Evolutionary conservation across 1,140 invertebrate genomes (phyloP).

Genomic region (Aphis gossypii): DNA sequence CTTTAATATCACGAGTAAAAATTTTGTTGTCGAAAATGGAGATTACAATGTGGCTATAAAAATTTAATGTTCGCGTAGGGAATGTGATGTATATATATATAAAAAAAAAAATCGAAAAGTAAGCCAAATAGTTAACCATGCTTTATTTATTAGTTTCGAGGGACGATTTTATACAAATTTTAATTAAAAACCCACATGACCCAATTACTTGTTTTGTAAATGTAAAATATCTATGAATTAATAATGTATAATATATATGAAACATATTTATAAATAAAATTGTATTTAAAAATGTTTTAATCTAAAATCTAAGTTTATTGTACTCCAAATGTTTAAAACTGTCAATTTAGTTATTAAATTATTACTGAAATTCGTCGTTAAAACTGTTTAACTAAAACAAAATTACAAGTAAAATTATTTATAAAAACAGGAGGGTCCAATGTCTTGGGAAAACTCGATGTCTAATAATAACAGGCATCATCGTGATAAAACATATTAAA

Average conservation of each 20-base stretch:
- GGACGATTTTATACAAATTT: background rate
- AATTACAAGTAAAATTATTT: background rate
- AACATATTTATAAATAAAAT: background rate
- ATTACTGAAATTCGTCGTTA: background rate
- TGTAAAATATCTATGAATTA: background rate
- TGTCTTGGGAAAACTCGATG: background rate
- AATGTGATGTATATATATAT: background rate
- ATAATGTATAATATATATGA: background rate
- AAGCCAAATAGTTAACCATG: background rate
- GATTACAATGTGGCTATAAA: constrained; percentile 11
- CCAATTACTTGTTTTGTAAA: background rate
- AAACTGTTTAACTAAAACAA: background rate
- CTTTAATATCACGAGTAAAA: background rate
- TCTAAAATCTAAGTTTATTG: background rate
- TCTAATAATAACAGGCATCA: background rate
- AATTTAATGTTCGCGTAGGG: background rate
- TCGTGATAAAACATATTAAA: background rate
- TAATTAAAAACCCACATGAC: background rate
- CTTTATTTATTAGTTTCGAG: constrained; percentile 13
- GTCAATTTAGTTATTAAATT: background rate
- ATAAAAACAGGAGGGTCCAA: background rate
- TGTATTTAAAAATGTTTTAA: background rate
- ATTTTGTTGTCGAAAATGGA: constrained; percentile 17
- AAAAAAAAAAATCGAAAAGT: background rate
- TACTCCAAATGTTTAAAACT: background rate